These are phyloP conservation scores for Coilia nasus DNA, from an alignment of 2,797 vertebrate species.

Conservation along the genomic window DNA sequence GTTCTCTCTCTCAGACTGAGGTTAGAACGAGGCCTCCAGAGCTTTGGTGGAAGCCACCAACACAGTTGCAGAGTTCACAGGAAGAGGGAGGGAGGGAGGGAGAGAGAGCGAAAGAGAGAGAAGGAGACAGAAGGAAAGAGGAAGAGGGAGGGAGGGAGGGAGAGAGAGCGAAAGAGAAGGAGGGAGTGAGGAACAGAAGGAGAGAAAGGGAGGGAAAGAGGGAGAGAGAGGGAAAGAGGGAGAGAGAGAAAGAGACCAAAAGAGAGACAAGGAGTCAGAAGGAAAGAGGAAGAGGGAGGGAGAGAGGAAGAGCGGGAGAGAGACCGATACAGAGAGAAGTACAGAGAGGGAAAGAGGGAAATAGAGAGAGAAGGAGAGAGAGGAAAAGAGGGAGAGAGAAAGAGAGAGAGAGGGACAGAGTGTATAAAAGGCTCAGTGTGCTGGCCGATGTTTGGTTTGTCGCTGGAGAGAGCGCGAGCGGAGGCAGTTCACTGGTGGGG, in stretches of 20 bases:
- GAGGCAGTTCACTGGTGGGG: slow-evolving; percentile 9
- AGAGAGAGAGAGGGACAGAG: neutral
- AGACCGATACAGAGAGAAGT: neutral
- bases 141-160: no score
- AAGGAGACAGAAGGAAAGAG: no score
- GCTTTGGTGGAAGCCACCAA: slow-evolving; percentile 16
- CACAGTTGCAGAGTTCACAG: neutral
- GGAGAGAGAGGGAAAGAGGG: neutral
- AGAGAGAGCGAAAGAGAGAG: no score
- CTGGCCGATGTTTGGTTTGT: neutral
- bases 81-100: neutral
- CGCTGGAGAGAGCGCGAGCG: neutral
- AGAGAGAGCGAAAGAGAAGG: no score
- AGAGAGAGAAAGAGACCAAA: neutral
- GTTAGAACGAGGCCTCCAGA: neutral
- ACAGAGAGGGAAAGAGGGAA: neutral
- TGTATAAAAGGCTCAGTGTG: slow-evolving; percentile 11
- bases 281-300: no score
- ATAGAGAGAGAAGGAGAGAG: neutral
- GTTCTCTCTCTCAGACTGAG: neutral
- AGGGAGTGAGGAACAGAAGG: neutral
- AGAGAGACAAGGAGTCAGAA: neutral
- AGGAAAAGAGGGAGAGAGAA: neutral
- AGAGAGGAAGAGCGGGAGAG: neutral
- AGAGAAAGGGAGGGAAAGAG: neutral